A percentile compares a stretch with the other conserved stretches of the same genome.
Evolutionary conservation across 2,113 vertebrate genomes (phyloP).

Genomic region (Sitta europaea): DNA sequence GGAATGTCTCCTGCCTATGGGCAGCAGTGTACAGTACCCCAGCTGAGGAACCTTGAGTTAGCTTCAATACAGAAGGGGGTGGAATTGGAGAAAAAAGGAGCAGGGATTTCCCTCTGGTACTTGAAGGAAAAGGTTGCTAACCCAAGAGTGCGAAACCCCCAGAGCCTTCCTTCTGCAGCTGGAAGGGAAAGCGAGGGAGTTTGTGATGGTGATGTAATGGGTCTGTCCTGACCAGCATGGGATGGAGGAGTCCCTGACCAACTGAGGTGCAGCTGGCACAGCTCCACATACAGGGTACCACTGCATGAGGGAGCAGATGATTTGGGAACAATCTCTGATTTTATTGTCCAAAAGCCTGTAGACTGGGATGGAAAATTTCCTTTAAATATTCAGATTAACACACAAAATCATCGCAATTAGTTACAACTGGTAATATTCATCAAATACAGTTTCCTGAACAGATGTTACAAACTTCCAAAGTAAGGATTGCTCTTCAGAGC

Average conservation of each 20-base stretch:
- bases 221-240: rapidly evolving
- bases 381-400: background rate
- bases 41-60: background rate
- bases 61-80: rapidly evolving
- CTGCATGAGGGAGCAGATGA: background rate
- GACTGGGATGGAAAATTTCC: background rate
- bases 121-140: background rate
- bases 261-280: background rate
- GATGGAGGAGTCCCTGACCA: background rate
- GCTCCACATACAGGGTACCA: background rate
- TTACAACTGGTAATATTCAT: background rate
- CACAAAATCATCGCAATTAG: background rate
- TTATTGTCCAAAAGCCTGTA: background rate
- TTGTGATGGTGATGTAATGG: background rate
- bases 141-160: background rate
- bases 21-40: background rate
- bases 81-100: background rate
- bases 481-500: background rate
- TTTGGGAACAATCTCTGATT: background rate
- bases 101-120: background rate
- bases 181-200: background rate
- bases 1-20: rapidly evolving
- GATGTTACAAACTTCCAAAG: background rate
- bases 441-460: background rate
- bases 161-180: background rate